phyloP scores from a whole-genome alignment of 2,888 invertebrate species.

The Gonocerus acuteangulatus region DNA sequence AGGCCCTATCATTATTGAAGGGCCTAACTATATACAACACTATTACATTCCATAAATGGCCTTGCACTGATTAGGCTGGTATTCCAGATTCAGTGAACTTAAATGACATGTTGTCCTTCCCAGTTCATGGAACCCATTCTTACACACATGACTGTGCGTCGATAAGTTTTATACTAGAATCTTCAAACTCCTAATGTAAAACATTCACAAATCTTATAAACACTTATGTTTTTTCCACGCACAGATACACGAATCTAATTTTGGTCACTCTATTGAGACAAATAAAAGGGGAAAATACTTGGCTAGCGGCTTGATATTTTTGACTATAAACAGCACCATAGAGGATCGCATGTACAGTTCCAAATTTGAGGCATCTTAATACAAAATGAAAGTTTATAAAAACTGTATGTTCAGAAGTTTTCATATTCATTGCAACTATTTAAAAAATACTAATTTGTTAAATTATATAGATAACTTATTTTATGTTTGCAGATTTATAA shows the following conservation, averaged over 20 bases:
- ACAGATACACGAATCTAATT: slow-evolving; percentile 14
- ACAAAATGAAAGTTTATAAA: slow-evolving; percentile 39
- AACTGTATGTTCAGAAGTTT: too few relatives aligned
- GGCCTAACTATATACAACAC: slow-evolving; percentile 22
- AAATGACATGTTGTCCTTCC: slow-evolving; percentile 38
- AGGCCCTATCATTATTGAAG: slow-evolving; percentile 31
- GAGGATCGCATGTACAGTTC: slow-evolving; percentile 38
- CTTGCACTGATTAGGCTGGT: slow-evolving; percentile 28
- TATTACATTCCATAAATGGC: slow-evolving; percentile 32
- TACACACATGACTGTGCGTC: slow-evolving; percentile 28
- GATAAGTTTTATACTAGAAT: slow-evolving; percentile 17
- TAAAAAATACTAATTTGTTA: background rate
- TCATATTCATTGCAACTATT: background rate
- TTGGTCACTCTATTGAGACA: slow-evolving; percentile 25
- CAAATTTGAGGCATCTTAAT: slow-evolving; percentile 18
- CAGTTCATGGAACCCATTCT: slow-evolving; percentile 35
- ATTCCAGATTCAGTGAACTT: slow-evolving; percentile 31
- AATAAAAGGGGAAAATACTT: slow-evolving; percentile 33
- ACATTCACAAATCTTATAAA: background rate
- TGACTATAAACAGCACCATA: slow-evolving; percentile 38
- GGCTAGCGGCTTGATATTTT: slow-evolving; percentile 37
- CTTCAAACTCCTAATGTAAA: background rate
- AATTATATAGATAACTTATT: background rate
- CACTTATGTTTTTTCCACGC: background rate
- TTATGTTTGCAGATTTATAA: background rate